phyloP scores from a whole-genome alignment of 1,140 invertebrate species.

The Psix sp. region DNA sequence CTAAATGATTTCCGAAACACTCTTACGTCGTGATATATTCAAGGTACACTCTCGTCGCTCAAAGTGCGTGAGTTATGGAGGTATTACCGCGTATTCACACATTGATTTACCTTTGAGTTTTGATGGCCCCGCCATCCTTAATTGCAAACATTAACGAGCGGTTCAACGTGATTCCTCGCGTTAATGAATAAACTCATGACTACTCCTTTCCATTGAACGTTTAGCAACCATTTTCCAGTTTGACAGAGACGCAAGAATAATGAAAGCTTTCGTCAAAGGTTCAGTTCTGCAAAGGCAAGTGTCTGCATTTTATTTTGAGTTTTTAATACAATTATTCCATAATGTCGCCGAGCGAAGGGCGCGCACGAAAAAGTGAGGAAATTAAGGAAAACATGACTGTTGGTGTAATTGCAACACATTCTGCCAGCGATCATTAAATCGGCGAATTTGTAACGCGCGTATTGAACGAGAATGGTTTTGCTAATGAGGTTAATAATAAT shows the following conservation, averaged over 20 bases:
- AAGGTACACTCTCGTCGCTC: slow-evolving; percentile 49
- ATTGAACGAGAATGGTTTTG: slow-evolving; percentile 13
- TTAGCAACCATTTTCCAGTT: slow-evolving; percentile 55
- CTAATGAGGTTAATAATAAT: slow-evolving; percentile 31
- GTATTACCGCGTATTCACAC: slow-evolving; percentile 60
- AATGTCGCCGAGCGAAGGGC: slow-evolving; percentile 11
- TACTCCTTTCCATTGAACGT: slow-evolving; percentile 59
- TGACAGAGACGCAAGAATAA: slow-evolving; percentile 50
- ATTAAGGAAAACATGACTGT: slow-evolving; percentile 29
- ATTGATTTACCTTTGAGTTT: slow-evolving; percentile 67
- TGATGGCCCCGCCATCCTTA: slow-evolving; percentile 63
- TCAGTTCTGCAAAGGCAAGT: slow-evolving; percentile 23
- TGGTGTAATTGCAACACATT: slow-evolving; percentile 42
- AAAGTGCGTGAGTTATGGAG: slow-evolving; percentile 55
- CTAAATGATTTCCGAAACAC: slow-evolving; percentile 20
- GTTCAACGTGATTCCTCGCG: slow-evolving; percentile 62
- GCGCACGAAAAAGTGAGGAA: slow-evolving; percentile 29
- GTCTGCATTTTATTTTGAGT: slow-evolving; percentile 31
- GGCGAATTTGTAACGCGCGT: slow-evolving; percentile 12
- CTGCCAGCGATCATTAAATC: slow-evolving; percentile 39
- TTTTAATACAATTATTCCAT: slow-evolving; percentile 35
- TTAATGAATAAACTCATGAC: slow-evolving; percentile 66
- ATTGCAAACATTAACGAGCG: slow-evolving; percentile 70
- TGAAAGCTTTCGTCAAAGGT: slow-evolving; percentile 50
- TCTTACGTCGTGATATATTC: slow-evolving; percentile 56